Base-by-base conservation (phyloP, 2,797 vertebrate genomes). In the Microctenopoma steveboyesi region DNA sequence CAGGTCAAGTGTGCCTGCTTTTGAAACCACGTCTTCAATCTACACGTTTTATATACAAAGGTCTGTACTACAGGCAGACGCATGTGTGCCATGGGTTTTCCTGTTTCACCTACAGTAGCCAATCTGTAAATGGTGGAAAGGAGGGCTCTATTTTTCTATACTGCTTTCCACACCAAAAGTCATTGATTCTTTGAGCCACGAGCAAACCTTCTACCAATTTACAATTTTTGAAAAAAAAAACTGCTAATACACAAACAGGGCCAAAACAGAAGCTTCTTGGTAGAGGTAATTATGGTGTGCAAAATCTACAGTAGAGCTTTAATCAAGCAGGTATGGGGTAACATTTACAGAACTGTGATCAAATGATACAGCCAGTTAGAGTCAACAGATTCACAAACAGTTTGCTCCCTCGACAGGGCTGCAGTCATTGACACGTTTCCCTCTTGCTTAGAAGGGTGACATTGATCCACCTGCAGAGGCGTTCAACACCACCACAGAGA, bases 401-500 rank as follows among this genome's bases (percentile, higher is more conserved):
- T 68, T 59, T 8, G 22, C 69, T 70, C 75, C 66, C 69, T 58
- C 7, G 42, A 73, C 69, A 64, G 40, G n/a, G 40, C 65, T 7
- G 15, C 42, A 15, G 43, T 82, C 71, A 64, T 58, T 86, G 71
- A 88, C 77, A 79, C 65, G 8, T 71, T 78, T 80, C 50, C 61
- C 74, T 86, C 45, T 69, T 61, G 54, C 68, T 72, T 43, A 40
- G 66, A 86, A 53, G 74, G 45, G 61, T 80, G 81, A 85, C 86
- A 83, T 77, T 79, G 86, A 90, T 85, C 78, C 59, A 66, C 72
- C 83, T 76, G 73, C 72, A 78, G 79, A 80, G 47, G 37, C 59
- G 47, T 70, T 82, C 62, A 78, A 42, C 73, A 70, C 16, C 70
- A 66, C 39, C 50, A 22, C 64, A 52, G 72, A 42, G 56, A 40